Percentiles rank a stretch among this genome's conserved stretches.
phyloP scores from a whole-genome alignment of 1,140 invertebrate species.

The Meloidogyne floridensis region DNA sequence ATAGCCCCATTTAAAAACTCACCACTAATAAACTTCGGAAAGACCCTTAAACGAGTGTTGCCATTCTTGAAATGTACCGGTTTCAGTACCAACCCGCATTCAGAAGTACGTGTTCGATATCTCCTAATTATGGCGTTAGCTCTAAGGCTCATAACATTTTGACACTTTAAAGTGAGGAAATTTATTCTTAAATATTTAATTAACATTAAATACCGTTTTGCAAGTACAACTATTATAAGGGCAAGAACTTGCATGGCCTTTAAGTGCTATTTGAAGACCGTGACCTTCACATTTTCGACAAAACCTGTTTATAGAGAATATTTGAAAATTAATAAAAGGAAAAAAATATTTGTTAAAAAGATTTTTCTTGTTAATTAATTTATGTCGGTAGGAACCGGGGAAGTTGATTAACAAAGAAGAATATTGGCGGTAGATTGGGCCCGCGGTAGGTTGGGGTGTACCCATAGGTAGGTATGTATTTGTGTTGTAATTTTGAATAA shows the following conservation, averaged over 20 bases:
- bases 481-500: too few relatives aligned
- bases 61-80: constrained; percentile 65
- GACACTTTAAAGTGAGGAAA: constrained; percentile 47
- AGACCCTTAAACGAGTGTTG: constrained; percentile 61
- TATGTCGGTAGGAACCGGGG: too few relatives aligned
- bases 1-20: neutral
- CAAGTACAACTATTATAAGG: constrained; percentile 64
- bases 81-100: constrained; percentile 63
- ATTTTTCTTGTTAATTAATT: too few relatives aligned
- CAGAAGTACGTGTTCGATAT: constrained; percentile 61
- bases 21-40: constrained; percentile 65
- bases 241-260: constrained; percentile 60
- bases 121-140: constrained; percentile 64
- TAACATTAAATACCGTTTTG: constrained; percentile 51
- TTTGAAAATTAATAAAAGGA: neutral
- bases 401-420: too few relatives aligned
- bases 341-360: too few relatives aligned
- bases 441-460: too few relatives aligned
- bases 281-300: constrained; percentile 65
- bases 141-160: constrained; percentile 65
- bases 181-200: neutral
- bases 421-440: too few relatives aligned
- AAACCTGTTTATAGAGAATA: constrained; percentile 37
- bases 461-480: too few relatives aligned
- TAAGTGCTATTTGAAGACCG: constrained; percentile 57